A percentile compares a stretch with the other conserved stretches of the same genome.
These are phyloP conservation scores for Falco cherrug DNA, from an alignment of 2,797 vertebrate genomes.

Conservation along the genomic window DNA sequence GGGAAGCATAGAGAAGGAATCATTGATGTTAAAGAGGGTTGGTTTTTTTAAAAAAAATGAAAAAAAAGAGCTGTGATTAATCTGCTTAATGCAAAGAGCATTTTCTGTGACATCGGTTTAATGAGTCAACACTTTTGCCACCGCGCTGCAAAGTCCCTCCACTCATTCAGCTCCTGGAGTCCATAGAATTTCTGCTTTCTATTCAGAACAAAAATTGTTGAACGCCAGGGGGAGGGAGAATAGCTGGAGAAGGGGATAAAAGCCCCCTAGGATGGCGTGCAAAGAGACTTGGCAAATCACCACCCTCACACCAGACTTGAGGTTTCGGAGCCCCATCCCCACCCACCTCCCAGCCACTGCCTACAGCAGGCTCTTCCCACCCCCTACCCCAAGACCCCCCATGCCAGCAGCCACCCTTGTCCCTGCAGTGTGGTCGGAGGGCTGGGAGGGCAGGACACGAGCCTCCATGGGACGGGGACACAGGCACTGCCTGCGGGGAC, in stretches of 20 bases:
- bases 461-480: neutral
- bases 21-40: neutral
- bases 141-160: neutral
- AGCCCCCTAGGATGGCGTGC: neutral
- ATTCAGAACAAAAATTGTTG: neutral
- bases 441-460: neutral
- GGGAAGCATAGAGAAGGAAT: neutral
- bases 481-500: neutral
- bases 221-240: neutral
- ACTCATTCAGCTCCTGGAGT: neutral
- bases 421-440: accelerated
- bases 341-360: neutral
- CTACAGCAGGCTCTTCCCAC: neutral
- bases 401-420: accelerated
- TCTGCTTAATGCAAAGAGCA: conserved; percentile 18
- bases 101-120: neutral
- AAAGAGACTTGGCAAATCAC: neutral
- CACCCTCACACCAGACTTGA: neutral
- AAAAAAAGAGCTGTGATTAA: neutral
- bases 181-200: neutral
- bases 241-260: neutral
- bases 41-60: neutral
- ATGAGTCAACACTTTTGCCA: conserved; percentile 9
- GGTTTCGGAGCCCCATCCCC: neutral
- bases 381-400: accelerated